These are phyloP conservation scores for Formica aserva DNA, from an alignment of 2,888 invertebrate genomes.

Conservation along the genomic window DNA sequence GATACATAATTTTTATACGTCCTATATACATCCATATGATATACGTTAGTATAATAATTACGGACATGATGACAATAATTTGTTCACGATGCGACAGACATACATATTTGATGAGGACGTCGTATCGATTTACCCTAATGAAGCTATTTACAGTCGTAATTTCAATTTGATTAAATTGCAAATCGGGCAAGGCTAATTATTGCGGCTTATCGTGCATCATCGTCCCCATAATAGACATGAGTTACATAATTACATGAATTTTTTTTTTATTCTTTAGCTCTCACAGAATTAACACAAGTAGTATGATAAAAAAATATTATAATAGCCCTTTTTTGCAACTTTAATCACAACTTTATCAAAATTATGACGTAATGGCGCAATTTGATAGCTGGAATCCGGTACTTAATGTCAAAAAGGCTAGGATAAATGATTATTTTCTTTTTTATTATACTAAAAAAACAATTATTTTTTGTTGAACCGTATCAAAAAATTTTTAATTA, in stretches of 20 bases:
- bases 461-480: no score
- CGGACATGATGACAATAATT: constrained; percentile 10
- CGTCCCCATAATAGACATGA: constrained; percentile 59
- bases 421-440: no score
- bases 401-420: no score
- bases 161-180: constrained; percentile 48
- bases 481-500: no score
- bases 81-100: constrained; percentile 19
- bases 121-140: constrained; percentile 39
- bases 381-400: no score
- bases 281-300: background rate
- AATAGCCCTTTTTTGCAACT: no score
- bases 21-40: background rate
- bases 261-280: background rate
- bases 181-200: constrained; percentile 64
- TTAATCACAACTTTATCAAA: no score
- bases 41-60: background rate
- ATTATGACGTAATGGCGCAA: no score
- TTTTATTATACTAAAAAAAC: no score
- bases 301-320: no score
- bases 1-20: background rate
- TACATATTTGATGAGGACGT: constrained; percentile 35
- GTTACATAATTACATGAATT: background rate
- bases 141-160: constrained; percentile 50
- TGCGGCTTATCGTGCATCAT: constrained; percentile 43